Evolutionary conservation across 2,888 invertebrate genomes (phyloP), one percentile per base, ranked within the genome.

Genomic region (Tachina lurida): DNA sequence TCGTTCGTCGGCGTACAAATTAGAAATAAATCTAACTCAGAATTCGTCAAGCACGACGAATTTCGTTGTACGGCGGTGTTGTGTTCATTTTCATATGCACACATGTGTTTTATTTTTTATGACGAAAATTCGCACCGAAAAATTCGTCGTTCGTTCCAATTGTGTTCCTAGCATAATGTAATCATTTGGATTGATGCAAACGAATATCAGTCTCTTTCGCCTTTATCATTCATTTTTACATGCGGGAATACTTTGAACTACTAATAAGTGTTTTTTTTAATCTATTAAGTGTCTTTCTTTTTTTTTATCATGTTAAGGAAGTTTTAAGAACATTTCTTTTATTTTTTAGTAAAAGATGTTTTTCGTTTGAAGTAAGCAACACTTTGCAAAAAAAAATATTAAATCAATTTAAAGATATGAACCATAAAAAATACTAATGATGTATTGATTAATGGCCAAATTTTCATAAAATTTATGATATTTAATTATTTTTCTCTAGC

Each of bases 171-270:
- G n/a, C n/a, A n/a, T n/a, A n/a, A n/a, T 67, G 43, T 67, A 45
- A 56, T 65, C 62, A 67, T 76, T 31, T 76, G 58, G 22, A 45
- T 65, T 9, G 65, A 58, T 10, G 31, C 10, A 58, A 31, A 67
- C 15, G 17, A 45, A 9, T n/a, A 13, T 41, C 49, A 67, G 39
- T 41, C 7, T 63, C 10, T 63, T 39, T n/a, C 39, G 10, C 47
- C 58, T 47, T 73, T 12, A 58, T 73, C 17, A 73, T 58, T 31
- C 19, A 13, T 47, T 47, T 49, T 60, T 49, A 60, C 12, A 60
- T 74, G 73, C 19, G 49, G 73, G 60, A 39, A 54, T 12, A 52
- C 39, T 43, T 39, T 54, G 39, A 39, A 17, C 17, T 15, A 13
- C 54, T 41, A 31, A 17, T 13, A 43, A 52, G 10, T 31, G 5